Conservation (phyloP, 2,113 vertebrate genomes). For the Puma concolor region DNA sequence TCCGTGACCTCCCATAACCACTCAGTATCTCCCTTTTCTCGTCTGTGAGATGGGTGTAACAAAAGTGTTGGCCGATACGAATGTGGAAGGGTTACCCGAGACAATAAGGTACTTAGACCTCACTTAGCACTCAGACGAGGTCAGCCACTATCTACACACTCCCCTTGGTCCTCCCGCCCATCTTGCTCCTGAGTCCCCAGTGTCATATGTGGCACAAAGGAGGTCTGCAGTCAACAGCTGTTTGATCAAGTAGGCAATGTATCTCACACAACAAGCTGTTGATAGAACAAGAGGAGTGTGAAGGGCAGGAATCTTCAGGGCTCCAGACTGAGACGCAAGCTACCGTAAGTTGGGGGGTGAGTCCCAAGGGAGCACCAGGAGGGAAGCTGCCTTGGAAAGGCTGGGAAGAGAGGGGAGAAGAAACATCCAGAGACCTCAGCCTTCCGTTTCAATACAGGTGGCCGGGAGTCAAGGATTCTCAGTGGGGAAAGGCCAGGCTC, state of each 20-base stretch:
- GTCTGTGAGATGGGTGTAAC: background rate
- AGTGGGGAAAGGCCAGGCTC: background rate
- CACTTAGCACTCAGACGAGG: background rate
- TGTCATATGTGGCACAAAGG: background rate
- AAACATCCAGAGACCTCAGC: background rate
- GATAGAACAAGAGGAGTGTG: background rate
- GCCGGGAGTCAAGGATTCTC: background rate
- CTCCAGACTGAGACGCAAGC: background rate
- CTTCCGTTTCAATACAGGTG: background rate
- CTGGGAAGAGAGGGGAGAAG: background rate
- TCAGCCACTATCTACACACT: background rate
- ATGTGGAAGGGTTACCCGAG: background rate
- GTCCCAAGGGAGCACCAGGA: background rate
- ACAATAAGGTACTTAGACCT: background rate
- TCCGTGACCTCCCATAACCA: background rate
- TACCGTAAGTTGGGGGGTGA: background rate
- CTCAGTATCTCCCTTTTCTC: background rate
- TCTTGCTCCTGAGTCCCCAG: background rate
- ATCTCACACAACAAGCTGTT: background rate
- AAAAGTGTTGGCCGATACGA: background rate
- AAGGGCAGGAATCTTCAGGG: background rate
- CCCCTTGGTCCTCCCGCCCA: background rate
- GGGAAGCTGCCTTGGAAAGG: background rate
- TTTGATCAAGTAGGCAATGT: background rate
- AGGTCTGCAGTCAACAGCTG: background rate